phyloP scores from a whole-genome alignment of 2,113 vertebrate species.

The Dasyprocta punctata region DNA sequence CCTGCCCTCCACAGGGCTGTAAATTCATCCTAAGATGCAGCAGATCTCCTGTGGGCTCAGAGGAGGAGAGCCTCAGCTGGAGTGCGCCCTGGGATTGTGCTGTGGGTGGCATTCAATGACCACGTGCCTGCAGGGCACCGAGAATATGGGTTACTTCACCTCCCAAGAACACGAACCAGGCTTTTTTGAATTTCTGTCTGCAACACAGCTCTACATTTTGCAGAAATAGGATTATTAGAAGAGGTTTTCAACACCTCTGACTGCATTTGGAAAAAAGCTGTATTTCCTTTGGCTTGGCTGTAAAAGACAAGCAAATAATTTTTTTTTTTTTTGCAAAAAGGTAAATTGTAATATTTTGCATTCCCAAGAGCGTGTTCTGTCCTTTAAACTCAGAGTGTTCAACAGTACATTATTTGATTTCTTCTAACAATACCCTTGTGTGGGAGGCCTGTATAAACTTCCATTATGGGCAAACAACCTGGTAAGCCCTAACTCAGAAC shows the following conservation, averaged over 20 bases:
- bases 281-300: constrained; percentile 67
- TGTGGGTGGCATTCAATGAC: neutral
- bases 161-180: neutral
- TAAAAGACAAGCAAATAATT: constrained; percentile 62
- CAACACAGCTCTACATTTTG: constrained; percentile 60
- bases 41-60: neutral
- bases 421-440: constrained; percentile 62
- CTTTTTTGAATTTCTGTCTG: constrained; percentile 33
- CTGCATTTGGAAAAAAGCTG: constrained; percentile 53
- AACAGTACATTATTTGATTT: constrained; percentile 72
- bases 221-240: constrained; percentile 66
- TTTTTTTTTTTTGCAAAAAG: neutral
- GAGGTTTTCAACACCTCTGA: constrained; percentile 61
- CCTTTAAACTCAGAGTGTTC: constrained; percentile 44
- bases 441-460: constrained; percentile 63
- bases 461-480: constrained; percentile 7
- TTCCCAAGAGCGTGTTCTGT: constrained; percentile 57
- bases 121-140: neutral
- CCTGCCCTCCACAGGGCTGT: neutral
- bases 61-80: neutral
- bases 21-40: neutral
- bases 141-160: neutral
- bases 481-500: constrained; percentile 16
- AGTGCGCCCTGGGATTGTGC: neutral
- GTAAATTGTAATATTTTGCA: constrained; percentile 61